Evolutionary conservation across 2,113 vertebrate species (phyloP).

Genomic region (Fulmarus glacialis): DNA sequence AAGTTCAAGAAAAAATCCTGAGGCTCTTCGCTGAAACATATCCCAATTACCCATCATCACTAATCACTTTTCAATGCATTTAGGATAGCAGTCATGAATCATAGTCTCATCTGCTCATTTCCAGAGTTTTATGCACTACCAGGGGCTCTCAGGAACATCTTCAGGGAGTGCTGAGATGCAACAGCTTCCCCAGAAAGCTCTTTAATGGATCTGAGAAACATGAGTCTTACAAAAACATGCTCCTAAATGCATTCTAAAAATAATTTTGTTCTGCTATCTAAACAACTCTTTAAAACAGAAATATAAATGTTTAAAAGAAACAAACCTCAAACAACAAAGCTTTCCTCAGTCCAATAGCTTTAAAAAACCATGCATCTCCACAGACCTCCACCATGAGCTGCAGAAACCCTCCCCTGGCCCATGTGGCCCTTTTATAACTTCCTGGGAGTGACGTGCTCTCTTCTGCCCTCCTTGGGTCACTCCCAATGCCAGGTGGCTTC

Average conservation of each 20-base stretch:
- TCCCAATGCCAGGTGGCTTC: rapidly evolving
- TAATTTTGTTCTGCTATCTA: not conserved
- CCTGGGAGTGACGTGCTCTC: rapidly evolving
- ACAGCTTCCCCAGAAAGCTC: not conserved
- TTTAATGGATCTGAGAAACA: not conserved
- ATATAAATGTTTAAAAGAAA: not conserved
- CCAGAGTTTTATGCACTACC: not conserved
- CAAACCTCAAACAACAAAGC: not conserved
- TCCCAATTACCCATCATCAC: not conserved
- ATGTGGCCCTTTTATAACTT: rapidly evolving
- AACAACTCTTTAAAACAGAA: not conserved
- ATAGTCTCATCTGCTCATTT: not conserved
- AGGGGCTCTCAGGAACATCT: not conserved
- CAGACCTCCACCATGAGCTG: rapidly evolving
- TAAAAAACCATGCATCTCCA: rapidly evolving
- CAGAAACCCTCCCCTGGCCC: rapidly evolving
- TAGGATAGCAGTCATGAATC: not conserved
- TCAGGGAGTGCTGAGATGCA: not conserved
- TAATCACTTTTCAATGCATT: not conserved
- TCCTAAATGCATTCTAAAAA: constrained; percentile 8
- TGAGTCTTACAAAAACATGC: not conserved
- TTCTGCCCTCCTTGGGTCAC: not conserved
- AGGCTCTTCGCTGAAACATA: not conserved
- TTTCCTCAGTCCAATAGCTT: not conserved
- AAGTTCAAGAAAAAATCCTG: not conserved